A percentile compares a stretch with the other conserved stretches of the same genome.
Evolutionary conservation across 2,888 invertebrate species (phyloP).

Genomic region (Aspidiotus rigidus): DNA sequence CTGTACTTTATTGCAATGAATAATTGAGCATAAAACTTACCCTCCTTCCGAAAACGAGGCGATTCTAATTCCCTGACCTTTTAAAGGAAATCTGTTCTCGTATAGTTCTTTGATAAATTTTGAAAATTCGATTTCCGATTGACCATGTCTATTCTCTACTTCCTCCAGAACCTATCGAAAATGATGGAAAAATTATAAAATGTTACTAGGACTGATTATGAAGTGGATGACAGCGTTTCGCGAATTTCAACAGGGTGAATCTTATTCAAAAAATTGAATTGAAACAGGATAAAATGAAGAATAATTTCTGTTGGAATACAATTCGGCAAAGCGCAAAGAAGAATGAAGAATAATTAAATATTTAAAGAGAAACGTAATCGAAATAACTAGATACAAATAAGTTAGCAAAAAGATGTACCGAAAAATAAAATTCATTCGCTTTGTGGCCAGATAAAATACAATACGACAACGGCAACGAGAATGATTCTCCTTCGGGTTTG

Average conservation of each 20-base stretch:
- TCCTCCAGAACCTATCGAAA: constrained; percentile 53
- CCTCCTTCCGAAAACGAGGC: constrained; percentile 11
- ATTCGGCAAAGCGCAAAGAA: not conserved
- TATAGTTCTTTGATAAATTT: constrained; percentile 60
- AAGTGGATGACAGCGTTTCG: no score
- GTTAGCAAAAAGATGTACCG: constrained; percentile 44
- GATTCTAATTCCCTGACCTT: constrained; percentile 52
- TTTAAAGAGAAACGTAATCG: not conserved
- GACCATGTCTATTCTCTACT: constrained; percentile 64
- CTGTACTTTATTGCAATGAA: not conserved
- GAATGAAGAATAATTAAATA: not conserved
- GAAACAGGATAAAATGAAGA: no score
- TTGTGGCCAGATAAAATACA: constrained; percentile 69
- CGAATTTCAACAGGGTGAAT: no score
- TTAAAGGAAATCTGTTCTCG: constrained; percentile 59
- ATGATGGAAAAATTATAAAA: constrained; percentile 14
- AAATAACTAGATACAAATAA: not conserved
- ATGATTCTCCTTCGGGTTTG: constrained; percentile 61
- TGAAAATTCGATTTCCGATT: constrained; percentile 57
- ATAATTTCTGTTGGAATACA: no score
- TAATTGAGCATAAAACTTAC: constrained; percentile 15
- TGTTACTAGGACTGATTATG: not conserved
- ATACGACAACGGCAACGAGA: constrained; percentile 67
- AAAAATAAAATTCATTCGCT: constrained; percentile 65
- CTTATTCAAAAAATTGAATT: no score